Base-by-base conservation (phyloP, 2,888 invertebrate genomes). In the Apodemia zela region DNA sequence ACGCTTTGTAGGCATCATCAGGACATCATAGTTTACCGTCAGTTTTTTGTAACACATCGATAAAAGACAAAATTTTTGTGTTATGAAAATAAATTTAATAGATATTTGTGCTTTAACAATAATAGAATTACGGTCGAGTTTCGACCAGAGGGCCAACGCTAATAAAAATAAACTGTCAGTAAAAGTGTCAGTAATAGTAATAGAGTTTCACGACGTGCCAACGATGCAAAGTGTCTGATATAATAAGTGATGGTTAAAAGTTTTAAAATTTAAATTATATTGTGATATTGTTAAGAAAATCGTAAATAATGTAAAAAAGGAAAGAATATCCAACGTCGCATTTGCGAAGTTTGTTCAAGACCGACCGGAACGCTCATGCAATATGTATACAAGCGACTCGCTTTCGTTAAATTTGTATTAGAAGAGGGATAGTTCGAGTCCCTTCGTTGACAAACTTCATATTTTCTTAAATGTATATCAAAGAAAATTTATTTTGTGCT, bases 311-410 rank as follows among this genome's bases (percentile, higher is more conserved):
- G 29, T 57, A 57, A 57, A 57, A 57, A 57, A 57, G 57, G 57
- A 29, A 57, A 57, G 57, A 29, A 57, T 57, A 57, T 57, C 57
- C n/a, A 57, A 21, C 18, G 57, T 57, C 57, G 29, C 57, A 29
- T 57, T 72, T 74, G 70, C 70, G 69, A 70, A 69, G 67, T 70
- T 69, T 69, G 66, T 63, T 63, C 63, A 63, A 60, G 64, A 63
- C 63, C 59, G 59, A 63, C 64, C 64, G 70, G 75, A 72, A 70
- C 76, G 76, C 80, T 87, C 89, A 88, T 89, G 83, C 87, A 89
- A 89, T 87, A 89, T 89, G 85, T 87, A 89, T 85, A 79, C 25
- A 57, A 67, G 70, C 65, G 69, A 70, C 72, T 64, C 72, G 73
- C 71, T 74, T 74, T 72, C 78, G 75, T 79, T 73, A 78, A 80